phyloP scores from a whole-genome alignment of 2,888 invertebrate species.

The Meteorus cinctellus region DNA sequence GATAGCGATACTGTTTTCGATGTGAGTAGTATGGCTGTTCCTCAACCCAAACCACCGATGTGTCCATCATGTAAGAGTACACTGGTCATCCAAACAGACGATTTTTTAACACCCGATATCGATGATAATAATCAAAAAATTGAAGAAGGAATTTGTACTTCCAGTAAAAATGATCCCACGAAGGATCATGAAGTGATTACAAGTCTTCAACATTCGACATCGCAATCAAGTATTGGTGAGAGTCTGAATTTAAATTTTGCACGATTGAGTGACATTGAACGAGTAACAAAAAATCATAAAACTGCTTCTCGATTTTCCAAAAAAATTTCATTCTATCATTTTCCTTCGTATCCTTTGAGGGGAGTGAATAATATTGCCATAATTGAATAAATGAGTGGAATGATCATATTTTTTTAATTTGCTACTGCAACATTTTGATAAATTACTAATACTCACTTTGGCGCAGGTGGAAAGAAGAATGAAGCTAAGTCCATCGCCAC shows the following conservation, averaged over 20 bases:
- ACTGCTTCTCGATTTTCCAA: not conserved
- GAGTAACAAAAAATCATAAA: not conserved
- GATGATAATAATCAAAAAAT: constrained; percentile 51
- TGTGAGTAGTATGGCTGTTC: constrained; percentile 35
- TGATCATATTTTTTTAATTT: not conserved
- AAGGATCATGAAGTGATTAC: constrained; percentile 42
- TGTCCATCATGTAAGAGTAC: constrained; percentile 79
- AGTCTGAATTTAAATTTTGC: constrained; percentile 11
- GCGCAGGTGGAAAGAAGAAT: constrained; percentile 71
- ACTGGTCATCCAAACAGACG: constrained; percentile 76
- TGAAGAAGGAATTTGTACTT: constrained; percentile 39
- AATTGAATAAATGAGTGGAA: not conserved
- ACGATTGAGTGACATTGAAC: constrained; percentile 41
- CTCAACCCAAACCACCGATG: constrained; percentile 60
- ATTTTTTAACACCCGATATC: constrained; percentile 62
- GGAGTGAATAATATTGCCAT: no score
- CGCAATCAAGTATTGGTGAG: constrained; percentile 73
- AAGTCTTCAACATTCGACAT: constrained; percentile 67
- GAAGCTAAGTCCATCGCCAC: constrained; percentile 67
- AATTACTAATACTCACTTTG: constrained; percentile 59
- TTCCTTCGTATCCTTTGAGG: no score
- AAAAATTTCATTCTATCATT: not conserved
- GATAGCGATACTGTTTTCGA: constrained; percentile 69
- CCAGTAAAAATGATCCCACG: constrained; percentile 30
- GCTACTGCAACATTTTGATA: constrained; percentile 62